Evolutionary conservation across 2,113 vertebrate genomes (phyloP).

Genomic region (Spilogale gracilis): DNA sequence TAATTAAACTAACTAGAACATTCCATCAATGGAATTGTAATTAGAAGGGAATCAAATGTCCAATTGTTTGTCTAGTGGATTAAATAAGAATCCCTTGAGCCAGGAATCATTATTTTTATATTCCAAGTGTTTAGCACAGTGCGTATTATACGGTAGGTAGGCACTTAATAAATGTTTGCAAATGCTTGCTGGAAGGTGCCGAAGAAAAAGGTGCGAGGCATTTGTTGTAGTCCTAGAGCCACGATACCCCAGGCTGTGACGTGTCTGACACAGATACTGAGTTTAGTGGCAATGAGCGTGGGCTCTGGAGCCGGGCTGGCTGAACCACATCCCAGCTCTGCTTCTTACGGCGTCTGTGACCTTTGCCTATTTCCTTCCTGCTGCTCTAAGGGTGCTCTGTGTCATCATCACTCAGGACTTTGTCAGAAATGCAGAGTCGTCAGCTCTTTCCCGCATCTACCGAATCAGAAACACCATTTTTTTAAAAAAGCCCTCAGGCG

Average conservation of each 20-base stretch:
- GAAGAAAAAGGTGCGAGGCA: rapidly evolving
- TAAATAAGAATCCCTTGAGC: not conserved
- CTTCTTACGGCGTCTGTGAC: not conserved
- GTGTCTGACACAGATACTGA: too few relatives aligned
- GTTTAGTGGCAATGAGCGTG: not conserved
- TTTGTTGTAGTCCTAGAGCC: not conserved
- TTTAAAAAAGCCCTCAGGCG: too few relatives aligned
- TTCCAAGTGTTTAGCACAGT: not conserved
- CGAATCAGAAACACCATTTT: not conserved
- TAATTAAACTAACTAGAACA: not conserved
- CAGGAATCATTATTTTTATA: not conserved
- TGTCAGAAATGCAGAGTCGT: not conserved
- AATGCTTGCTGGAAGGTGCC: not conserved
- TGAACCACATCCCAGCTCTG: not conserved
- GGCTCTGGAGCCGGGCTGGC: too few relatives aligned
- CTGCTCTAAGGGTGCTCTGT: rapidly evolving
- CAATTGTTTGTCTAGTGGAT: not conserved
- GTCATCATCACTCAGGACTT: not conserved
- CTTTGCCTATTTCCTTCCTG: rapidly evolving
- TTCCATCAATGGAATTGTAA: not conserved
- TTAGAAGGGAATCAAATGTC: not conserved
- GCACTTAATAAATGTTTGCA: not conserved
- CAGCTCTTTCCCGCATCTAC: too few relatives aligned
- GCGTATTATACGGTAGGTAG: rapidly evolving
- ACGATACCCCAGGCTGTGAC: rapidly evolving